These are phyloP conservation scores for western clawed frog (Xenopus tropicalis) DNA, from an alignment of 2,113 vertebrate genomes.

Conservation along the genomic window UCB_Xtro_10.0 CM004443.2:154517501-154518000, in stretches of 20 bases:
- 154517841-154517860: slow-evolving; percentile 52
- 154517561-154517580: no score
- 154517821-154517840: slow-evolving; percentile 61
- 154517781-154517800: slow-evolving; percentile 59
- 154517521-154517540: no score
- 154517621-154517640: no score
- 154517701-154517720: neutral
- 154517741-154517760: slow-evolving; percentile 61
- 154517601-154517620: no score
- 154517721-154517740: slow-evolving; percentile 4
- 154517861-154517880: slow-evolving; percentile 54
- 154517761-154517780: slow-evolving; percentile 62
- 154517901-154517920: slow-evolving; percentile 30
- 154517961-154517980: no score
- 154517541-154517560: no score
- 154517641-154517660: no score
- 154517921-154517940: neutral
- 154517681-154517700: neutral
- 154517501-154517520: no score
- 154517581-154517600: no score
- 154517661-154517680: neutral
- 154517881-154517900: slow-evolving; percentile 24
- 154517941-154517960: neutral
- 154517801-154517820: slow-evolving; percentile 58
- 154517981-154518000: no score